Percentiles rank a stretch among this genome's conserved stretches.
Evolutionary conservation across 30 jellyfish, hydroid and myxozoan genomes (phyloP).

Genomic region (Turritopsis rubra): DNA sequence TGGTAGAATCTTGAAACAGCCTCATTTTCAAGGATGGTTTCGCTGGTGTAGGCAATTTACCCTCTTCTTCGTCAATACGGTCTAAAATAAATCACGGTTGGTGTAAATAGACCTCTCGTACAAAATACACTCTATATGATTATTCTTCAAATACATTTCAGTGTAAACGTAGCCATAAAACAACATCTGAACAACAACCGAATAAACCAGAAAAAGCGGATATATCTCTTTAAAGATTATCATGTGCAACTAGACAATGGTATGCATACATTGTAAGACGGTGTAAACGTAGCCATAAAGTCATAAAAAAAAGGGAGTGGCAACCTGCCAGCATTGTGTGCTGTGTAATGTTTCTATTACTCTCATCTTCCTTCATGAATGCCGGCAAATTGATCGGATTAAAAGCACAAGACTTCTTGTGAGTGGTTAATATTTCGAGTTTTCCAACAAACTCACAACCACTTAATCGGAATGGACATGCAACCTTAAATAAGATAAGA

Average conservation of each 20-base stretch:
- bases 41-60: conserved; percentile 31
- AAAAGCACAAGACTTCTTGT: conserved; percentile 25
- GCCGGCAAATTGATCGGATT: conserved; percentile 39
- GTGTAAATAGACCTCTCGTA: background rate
- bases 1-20: conserved; percentile 27
- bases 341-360: background rate
- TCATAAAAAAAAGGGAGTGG: background rate
- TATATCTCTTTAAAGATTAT: no score
- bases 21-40: conserved; percentile 51
- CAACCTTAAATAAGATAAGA: conserved; percentile 33
- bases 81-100: background rate
- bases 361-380: conserved; percentile 27
- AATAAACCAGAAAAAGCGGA: no score
- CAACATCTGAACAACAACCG: background rate
- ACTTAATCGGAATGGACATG: conserved; percentile 41
- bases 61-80: conserved; percentile 5
- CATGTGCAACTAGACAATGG: no score
- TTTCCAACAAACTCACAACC: conserved; percentile 40
- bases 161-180: background rate
- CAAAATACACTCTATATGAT: background rate
- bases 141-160: background rate
- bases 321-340: background rate
- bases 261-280: no score
- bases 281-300: background rate
- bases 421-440: conserved; percentile 25